These are phyloP conservation scores for Syngnathoides biaculeatus DNA, from an alignment of 2,113 vertebrate genomes.

Conservation along the genomic window DNA sequence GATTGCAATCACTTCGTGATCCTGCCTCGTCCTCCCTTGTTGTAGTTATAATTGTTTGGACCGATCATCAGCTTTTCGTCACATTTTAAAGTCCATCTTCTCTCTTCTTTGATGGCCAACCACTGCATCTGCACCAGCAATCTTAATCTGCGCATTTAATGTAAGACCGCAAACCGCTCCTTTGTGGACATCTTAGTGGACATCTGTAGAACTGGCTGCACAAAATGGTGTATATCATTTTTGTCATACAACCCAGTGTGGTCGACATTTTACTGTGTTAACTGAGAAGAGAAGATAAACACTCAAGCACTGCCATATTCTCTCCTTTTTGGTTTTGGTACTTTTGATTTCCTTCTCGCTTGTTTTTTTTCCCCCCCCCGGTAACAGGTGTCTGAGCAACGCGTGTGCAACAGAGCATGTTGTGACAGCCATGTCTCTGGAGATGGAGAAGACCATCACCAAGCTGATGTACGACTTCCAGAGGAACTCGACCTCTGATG, in stretches of 20 bases:
- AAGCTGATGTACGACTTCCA: constrained; percentile 99
- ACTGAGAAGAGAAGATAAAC: not conserved
- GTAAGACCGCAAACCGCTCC: not conserved
- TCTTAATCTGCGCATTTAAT: not conserved
- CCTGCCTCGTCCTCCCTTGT: no score
- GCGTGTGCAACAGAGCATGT: constrained; percentile 82
- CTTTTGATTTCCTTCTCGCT: not conserved
- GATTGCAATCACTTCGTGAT: no score
- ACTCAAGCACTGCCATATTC: not conserved
- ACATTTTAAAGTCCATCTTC: not conserved
- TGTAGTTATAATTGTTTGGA: not conserved
- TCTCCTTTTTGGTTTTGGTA: not conserved
- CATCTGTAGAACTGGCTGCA: not conserved
- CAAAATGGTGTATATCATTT: not conserved
- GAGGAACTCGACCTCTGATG: constrained; percentile 95
- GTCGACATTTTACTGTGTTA: not conserved
- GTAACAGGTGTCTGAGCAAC: constrained; percentile 81
- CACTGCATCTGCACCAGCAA: not conserved
- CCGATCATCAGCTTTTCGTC: not conserved
- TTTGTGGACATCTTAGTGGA: not conserved
- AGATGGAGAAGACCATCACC: constrained; percentile 98
- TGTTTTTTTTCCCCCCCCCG: not conserved
- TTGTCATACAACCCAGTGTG: not conserved
- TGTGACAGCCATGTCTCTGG: constrained; percentile 91
- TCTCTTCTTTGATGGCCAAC: not conserved